Evolutionary conservation across 2,888 invertebrate species (phyloP), one percentile per base, ranked within the genome.

Genomic region (Erebia aethiops): DNA sequence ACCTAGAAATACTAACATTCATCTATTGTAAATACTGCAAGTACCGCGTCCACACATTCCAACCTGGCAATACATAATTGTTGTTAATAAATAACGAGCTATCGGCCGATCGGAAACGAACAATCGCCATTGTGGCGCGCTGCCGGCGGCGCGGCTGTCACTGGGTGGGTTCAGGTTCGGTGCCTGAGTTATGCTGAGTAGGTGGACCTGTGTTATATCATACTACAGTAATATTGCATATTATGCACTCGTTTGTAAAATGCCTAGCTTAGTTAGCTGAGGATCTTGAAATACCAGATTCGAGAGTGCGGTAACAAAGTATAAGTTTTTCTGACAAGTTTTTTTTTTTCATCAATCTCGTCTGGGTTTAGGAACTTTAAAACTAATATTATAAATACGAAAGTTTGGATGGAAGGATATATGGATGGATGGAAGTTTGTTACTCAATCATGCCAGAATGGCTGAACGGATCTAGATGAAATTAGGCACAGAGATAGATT

Each of bases 51-150:
- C 67, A 82, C 83, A 80, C 81, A 80, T 78, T 82, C 82, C 58
- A 11, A n/a, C 35, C 43, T 14, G 14, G 74, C 72, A 76, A 75
- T 74, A 74, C 69, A 76, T 80, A 79, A 80, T 80, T 80, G 80
- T 79, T 77, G 84, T 84, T 85, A 81, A 86, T 86, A 85, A 87
- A 87, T 86, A 86, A 85, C 82, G 80, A 80, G 80, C 81, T 85
- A 82, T 87, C 86, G 79, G 78, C 75, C 80, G 85, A 85, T 87
- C 86, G 80, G 80, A 66, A 64, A 71, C 74, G 88, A 89, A 91
- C 91, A 91, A 91, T 91, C 82, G 85, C 86, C 84, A 91, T 92
- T 91, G 91, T 92, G 82, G 82, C 71, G 63, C 74, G 83, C 82
- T 83, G 90, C 91, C 89, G 84, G 84, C 85, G 89, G 89, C 87